phyloP scores from a whole-genome alignment of 2,113 vertebrate species.

The Zonotrichia leucophrys region DNA sequence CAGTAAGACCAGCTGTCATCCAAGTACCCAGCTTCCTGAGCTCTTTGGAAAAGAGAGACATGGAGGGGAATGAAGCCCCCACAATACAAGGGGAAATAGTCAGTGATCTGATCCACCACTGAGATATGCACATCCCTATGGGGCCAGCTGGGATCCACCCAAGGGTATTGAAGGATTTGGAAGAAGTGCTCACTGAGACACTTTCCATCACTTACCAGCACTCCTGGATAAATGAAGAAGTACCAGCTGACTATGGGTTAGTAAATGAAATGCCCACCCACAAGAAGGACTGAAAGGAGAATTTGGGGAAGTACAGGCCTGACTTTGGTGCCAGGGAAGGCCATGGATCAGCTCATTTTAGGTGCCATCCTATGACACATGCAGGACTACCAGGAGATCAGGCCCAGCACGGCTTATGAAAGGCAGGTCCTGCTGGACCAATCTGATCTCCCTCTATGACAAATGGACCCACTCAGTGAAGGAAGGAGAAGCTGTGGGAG shows the following conservation, averaged over 20 bases:
- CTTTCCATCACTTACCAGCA: neutral
- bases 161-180: neutral
- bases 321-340: neutral
- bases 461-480: neutral
- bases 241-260: neutral
- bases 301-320: neutral
- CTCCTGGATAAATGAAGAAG: neutral
- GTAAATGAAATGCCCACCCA: neutral
- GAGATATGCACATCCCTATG: neutral
- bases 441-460: neutral
- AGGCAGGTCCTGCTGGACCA: neutral
- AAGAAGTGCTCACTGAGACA: neutral
- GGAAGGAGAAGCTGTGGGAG: neutral
- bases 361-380: neutral
- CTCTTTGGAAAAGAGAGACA: neutral
- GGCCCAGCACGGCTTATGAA: neutral
- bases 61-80: neutral
- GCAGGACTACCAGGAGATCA: neutral
- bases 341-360: neutral
- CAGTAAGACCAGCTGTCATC: neutral
- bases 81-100: neutral
- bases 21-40: neutral
- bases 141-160: neutral
- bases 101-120: neutral
- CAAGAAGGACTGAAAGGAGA: neutral